phyloP scores from a whole-genome alignment of 1,140 invertebrate genomes.

The Papilio machaon region DNA sequence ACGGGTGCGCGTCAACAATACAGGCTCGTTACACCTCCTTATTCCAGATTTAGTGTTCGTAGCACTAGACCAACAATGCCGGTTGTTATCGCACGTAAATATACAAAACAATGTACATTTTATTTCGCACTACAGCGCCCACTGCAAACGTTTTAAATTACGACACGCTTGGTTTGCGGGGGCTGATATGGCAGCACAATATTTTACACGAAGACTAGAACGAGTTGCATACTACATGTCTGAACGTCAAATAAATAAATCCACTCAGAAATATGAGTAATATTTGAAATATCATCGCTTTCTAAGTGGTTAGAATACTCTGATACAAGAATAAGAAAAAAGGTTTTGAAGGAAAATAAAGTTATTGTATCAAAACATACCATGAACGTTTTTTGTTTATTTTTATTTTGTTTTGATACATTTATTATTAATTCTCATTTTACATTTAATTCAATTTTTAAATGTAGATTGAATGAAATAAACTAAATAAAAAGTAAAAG shows the following conservation, averaged over 20 bases:
- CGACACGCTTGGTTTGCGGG: slow-evolving; percentile 42
- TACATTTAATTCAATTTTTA: too few relatives aligned
- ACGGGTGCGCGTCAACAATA: slow-evolving; percentile 49
- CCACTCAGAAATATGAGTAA: background rate
- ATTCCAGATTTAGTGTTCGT: slow-evolving; percentile 57
- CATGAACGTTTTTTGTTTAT: too few relatives aligned
- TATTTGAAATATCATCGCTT: background rate
- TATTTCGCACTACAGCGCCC: slow-evolving; percentile 45
- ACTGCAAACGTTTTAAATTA: slow-evolving; percentile 45
- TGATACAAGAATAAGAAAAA: too few relatives aligned
- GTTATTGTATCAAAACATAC: too few relatives aligned
- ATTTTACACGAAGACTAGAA: background rate
- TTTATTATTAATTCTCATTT: too few relatives aligned
- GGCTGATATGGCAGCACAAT: slow-evolving; percentile 22
- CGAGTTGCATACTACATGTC: background rate
- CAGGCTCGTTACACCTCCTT: slow-evolving; percentile 58
- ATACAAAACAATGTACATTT: slow-evolving; percentile 54
- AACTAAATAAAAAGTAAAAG: too few relatives aligned
- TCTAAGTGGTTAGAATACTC: slow-evolving; percentile 42
- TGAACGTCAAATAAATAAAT: slow-evolving; percentile 24
- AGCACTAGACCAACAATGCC: slow-evolving; percentile 52
- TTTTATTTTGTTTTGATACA: too few relatives aligned
- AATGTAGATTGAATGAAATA: too few relatives aligned
- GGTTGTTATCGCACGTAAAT: slow-evolving; percentile 59
- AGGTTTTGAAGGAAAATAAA: too few relatives aligned